phyloP scores from a whole-genome alignment of 2,797 vertebrate genomes.

The Coranthus polyacanthus region DNA sequence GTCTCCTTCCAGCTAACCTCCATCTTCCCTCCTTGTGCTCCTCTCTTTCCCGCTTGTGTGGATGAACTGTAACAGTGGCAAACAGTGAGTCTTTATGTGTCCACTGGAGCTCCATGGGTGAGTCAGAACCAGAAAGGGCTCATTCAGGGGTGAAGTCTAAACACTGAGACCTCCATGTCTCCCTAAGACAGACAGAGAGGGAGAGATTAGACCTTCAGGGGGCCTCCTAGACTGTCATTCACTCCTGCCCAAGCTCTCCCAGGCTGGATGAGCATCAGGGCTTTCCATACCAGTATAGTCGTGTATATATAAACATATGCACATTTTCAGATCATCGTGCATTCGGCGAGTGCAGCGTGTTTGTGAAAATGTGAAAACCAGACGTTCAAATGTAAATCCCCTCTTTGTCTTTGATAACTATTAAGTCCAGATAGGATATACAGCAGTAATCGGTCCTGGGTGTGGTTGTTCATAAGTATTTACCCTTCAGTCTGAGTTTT shows the following conservation, averaged over 20 bases:
- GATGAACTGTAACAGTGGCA: slow-evolving; percentile 59
- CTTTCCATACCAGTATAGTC: slow-evolving; percentile 18
- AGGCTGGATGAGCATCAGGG: slow-evolving; percentile 18
- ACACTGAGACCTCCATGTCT: slow-evolving; percentile 73
- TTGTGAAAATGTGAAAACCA: slow-evolving; percentile 28
- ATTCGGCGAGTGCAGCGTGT: not conserved
- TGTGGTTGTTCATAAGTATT: slow-evolving; percentile 72
- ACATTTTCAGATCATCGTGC: slow-evolving; percentile 7
- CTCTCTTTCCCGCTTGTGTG: slow-evolving; percentile 52
- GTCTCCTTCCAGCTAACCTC: slow-evolving; percentile 27
- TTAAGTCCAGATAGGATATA: slow-evolving; percentile 50
- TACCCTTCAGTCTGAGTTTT: slow-evolving; percentile 73
- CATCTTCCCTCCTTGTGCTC: slow-evolving; percentile 21
- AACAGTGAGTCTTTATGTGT: slow-evolving; percentile 80
- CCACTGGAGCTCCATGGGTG: slow-evolving; percentile 57
- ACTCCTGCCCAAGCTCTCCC: slow-evolving; percentile 3
- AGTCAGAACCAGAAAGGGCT: slow-evolving; percentile 78
- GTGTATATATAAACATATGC: slow-evolving; percentile 2
- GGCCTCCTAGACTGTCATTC: slow-evolving; percentile 34
- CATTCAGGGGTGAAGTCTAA: slow-evolving; percentile 74
- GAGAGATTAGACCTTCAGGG: slow-evolving; percentile 50
- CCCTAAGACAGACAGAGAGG: slow-evolving; percentile 46
- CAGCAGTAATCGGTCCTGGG: slow-evolving; percentile 64
- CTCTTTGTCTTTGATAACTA: slow-evolving; percentile 16
- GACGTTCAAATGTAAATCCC: not conserved